Base-by-base conservation (phyloP, 2,888 invertebrate genomes). In the Xylocampa areola region DNA sequence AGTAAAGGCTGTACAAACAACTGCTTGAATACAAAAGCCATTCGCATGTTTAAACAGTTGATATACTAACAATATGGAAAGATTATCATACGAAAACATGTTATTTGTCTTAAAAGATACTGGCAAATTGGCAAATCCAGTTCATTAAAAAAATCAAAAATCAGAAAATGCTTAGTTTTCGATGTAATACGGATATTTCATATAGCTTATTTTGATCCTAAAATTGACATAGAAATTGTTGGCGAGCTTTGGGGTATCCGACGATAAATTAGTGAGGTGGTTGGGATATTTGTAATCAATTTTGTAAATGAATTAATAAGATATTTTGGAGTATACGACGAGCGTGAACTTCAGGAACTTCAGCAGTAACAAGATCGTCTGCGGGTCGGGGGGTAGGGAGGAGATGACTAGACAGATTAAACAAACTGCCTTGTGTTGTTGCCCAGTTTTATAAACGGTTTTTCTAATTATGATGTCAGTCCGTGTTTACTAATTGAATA, bases 331-430 rank as follows among this genome's bases (percentile, higher is more conserved):
- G 19, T 40, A n/a, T 7, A 19, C n/a, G n/a, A n/a, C n/a, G n/a
- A n/a, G n/a, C n/a, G n/a, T n/a, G n/a, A n/a, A n/a, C n/a, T n/a
- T n/a, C n/a, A n/a, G n/a, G n/a, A 17, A 36, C 27, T 27, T 21
- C 13, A 10, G 6, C 6, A 21, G 14, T 25, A 14, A 35, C 33
- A 32, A 41, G 30, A 37, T 50, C 32, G 73, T 66, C 75, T 73
- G 65, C 58, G 37, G n/a, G n/a, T 62, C 39, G 40, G 40, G 32
- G 32, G 21, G 16, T 59, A 62, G 36, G 67, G 65, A 68, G 67
- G 62, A 68, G 67, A 61, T 47, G 82, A 73, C 87, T 83, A 87
- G 87, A 87, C 87, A 61, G 84, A 82, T 84, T 76, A 82, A 82
- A 67, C 62, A 63, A 69, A 70, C 68, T 60, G 65, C 43, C 43